Base-by-base conservation (phyloP, 2,888 invertebrate genomes). In the Drosophila meridiana region DNA sequence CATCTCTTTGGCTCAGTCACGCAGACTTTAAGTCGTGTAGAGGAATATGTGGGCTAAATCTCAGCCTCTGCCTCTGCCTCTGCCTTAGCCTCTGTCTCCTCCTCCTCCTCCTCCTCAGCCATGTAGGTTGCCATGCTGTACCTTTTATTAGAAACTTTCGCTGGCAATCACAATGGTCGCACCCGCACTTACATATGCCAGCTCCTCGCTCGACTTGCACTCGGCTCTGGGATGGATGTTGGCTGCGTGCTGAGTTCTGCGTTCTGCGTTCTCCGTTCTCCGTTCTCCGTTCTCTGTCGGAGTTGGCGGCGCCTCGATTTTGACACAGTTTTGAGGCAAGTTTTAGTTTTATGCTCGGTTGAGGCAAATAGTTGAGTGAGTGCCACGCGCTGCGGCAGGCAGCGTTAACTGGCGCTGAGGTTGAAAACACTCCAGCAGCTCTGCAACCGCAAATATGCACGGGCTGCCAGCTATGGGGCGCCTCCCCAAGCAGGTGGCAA, bases 331-430 rank as follows among this genome's bases (percentile, higher is more conserved):
- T 83, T 73, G 73, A 75, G 85, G 81, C 85, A 76, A 87, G 81
- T 81, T 83, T 85, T 81, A 83, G 87, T 85, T 84, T 80, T 80
- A 84, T 84, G 82, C 82, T 87, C 87, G 82, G 80, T 80, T 84
- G 80, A 82, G 67, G 69, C 83, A 80, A 83, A 85, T 82, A 87
- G 82, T 82, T 78, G 73, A 84, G 82, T 80, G 74, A 70, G 69
- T 69, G 69, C 73, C 78, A 65, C 78, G 76, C 66, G 64, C 68
- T 67, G 79, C 47, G 63, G 77, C 73, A 73, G 43, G 53, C 69
- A 63, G 43, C 62, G 69, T 60, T 60, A 38, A 60, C 55, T 47
- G 73, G 55, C 61, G 68, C 42, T 43, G 63, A 56, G 67, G 80
- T 72, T 83, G 68, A 79, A 72, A 79, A 79, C 79, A 63, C 61